Evolutionary conservation across 2,113 vertebrate species (phyloP).

Genomic region (Eubucco bourcierii): DNA sequence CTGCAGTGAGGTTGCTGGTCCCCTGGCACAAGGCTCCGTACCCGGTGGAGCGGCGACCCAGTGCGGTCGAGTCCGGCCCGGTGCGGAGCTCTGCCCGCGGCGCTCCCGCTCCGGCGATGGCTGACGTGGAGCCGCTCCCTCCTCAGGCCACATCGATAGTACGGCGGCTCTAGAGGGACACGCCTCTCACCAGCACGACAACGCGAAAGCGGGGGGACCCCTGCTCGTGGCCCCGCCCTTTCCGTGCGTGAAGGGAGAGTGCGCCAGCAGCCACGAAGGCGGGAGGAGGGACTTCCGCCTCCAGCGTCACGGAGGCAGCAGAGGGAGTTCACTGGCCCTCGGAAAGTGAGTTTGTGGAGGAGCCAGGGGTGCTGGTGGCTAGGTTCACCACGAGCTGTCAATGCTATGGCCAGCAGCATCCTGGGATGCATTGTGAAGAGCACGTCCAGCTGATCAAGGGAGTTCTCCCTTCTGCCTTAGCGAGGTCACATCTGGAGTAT

Average conservation of each 20-base stretch:
- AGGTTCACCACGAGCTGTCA: too few relatives aligned
- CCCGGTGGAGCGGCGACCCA: not conserved
- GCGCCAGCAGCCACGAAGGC: too few relatives aligned
- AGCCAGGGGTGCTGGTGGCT: too few relatives aligned
- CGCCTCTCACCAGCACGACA: not conserved
- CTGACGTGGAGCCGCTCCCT: constrained; percentile 76
- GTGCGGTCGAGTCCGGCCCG: not conserved
- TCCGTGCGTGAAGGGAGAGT: not conserved
- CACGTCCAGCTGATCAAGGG: too few relatives aligned
- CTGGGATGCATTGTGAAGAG: too few relatives aligned
- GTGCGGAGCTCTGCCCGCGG: not conserved
- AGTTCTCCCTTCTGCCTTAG: too few relatives aligned
- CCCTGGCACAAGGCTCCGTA: not conserved
- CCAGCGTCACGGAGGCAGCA: not conserved
- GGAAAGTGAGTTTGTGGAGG: too few relatives aligned
- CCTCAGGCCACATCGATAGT: constrained; percentile 48
- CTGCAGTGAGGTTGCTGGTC: not conserved
- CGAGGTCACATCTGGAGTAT: too few relatives aligned
- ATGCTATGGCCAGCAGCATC: too few relatives aligned
- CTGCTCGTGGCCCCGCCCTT: not conserved
- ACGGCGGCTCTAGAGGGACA: constrained; percentile 68
- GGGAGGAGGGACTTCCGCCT: not conserved
- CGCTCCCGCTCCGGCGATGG: constrained; percentile 20
- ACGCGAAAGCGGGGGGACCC: not conserved
- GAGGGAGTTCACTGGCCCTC: too few relatives aligned